A percentile compares a stretch with the other conserved stretches of the same genome.
Conservation (phyloP, 2,113 vertebrate genomes). For the Gymnogyps californianus region DNA sequence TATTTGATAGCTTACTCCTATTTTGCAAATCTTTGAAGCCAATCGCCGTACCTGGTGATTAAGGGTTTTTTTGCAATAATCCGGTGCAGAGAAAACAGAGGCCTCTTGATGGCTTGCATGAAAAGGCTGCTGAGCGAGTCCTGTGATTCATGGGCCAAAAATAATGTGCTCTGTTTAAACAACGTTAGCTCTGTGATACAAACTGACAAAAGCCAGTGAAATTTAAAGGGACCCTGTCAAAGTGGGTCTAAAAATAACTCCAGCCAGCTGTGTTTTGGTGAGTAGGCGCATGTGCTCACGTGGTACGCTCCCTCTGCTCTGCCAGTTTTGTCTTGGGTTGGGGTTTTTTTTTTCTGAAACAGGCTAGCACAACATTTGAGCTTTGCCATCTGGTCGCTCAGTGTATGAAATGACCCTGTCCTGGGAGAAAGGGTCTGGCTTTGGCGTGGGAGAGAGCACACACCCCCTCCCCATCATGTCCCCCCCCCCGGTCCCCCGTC, state of each 20-base stretch:
- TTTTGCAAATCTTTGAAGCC: constrained; percentile 56
- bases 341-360: not conserved
- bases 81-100: not conserved
- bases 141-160: constrained; percentile 51
- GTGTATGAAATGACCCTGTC: not conserved
- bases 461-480: too few relatives aligned
- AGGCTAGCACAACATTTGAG: not conserved
- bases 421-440: not conserved
- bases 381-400: not conserved
- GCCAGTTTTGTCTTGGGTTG: not conserved
- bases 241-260: constrained; percentile 33
- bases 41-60: constrained; percentile 19
- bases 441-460: not conserved
- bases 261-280: constrained; percentile 52
- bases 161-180: constrained; percentile 50
- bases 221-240: constrained; percentile 44
- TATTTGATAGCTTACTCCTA: constrained; percentile 31
- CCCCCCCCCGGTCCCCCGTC: too few relatives aligned
- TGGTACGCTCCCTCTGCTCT: not conserved
- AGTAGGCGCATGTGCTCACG: not conserved
- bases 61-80: constrained; percentile 18
- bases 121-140: not conserved
- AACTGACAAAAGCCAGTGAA: constrained; percentile 31
- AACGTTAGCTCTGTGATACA: not conserved
- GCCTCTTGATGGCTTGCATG: not conserved